A percentile compares a stretch with the other conserved stretches of the same genome.
These are phyloP conservation scores for Sebastes oblongus DNA, from an alignment of 2,797 vertebrate species.

Conservation along the genomic window DNA sequence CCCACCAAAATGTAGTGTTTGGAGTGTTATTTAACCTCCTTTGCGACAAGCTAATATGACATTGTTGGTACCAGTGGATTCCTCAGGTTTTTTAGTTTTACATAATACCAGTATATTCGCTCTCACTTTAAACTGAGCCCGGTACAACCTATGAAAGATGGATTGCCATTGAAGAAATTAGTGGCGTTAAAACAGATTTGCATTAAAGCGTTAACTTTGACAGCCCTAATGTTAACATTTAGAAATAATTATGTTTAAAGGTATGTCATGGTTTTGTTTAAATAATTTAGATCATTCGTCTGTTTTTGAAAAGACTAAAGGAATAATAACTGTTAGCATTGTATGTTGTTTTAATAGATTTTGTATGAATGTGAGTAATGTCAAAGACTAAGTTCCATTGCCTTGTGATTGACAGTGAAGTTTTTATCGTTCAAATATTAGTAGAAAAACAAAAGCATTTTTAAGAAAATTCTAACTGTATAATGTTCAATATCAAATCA, in stretches of 20 bases:
- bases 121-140: too few species aligned
- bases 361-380: neutral
- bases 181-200: too few species aligned
- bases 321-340: neutral
- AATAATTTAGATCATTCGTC: neutral
- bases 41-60: too few species aligned
- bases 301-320: neutral
- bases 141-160: too few species aligned
- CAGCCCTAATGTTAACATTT: neutral
- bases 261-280: neutral
- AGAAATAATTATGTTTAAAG: neutral
- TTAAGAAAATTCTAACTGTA: neutral
- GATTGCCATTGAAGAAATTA: too few species aligned
- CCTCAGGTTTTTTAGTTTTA: too few species aligned
- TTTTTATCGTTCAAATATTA: neutral
- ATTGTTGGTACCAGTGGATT: too few species aligned
- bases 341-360: neutral
- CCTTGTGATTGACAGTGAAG: neutral
- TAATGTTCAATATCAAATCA: neutral
- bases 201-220: too few species aligned
- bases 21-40: too few species aligned
- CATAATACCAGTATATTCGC: too few species aligned
- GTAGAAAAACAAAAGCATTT: neutral
- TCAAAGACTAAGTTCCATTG: neutral
- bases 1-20: rapidly evolving